phyloP scores from a whole-genome alignment of 2,888 invertebrate species.

The Fragum fragum region DNA sequence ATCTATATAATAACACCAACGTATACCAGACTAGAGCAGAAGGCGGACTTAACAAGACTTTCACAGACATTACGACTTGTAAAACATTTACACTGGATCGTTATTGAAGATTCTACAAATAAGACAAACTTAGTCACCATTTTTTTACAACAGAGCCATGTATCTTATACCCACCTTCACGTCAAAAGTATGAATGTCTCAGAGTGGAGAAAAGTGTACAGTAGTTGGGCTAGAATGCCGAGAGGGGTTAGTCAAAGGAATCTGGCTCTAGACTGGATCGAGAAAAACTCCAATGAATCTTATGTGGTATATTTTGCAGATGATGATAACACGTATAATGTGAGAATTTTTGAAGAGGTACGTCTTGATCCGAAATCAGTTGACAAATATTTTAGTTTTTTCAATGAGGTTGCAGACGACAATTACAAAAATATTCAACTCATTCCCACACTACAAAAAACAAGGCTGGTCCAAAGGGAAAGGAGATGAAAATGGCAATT shows the following conservation, averaged over 20 bases:
- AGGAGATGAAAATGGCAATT: too few relatives aligned
- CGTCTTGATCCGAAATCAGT: too few relatives aligned
- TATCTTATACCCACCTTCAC: conserved; percentile 9
- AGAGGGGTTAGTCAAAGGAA: background rate
- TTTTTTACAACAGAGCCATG: background rate
- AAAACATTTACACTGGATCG: conserved; percentile 5
- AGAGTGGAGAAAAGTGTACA: background rate
- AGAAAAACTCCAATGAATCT: background rate
- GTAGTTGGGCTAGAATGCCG: background rate
- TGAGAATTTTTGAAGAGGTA: background rate
- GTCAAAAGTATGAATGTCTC: background rate
- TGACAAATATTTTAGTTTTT: too few relatives aligned
- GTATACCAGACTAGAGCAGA: background rate
- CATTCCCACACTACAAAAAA: too few relatives aligned
- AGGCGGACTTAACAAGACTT: conserved; percentile 10
- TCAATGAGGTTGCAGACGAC: too few relatives aligned
- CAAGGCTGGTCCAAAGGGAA: too few relatives aligned
- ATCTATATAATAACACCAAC: conserved; percentile 4
- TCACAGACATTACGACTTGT: conserved; percentile 16
- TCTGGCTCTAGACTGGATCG: background rate
- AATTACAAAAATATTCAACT: too few relatives aligned
- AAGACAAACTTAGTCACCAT: background rate
- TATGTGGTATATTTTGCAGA: conserved; percentile 7
- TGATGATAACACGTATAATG: conserved; percentile 2
- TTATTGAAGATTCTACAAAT: background rate